phyloP scores from a whole-genome alignment of 2,113 vertebrate species.

The Paradoxurus hermaphroditus region DNA sequence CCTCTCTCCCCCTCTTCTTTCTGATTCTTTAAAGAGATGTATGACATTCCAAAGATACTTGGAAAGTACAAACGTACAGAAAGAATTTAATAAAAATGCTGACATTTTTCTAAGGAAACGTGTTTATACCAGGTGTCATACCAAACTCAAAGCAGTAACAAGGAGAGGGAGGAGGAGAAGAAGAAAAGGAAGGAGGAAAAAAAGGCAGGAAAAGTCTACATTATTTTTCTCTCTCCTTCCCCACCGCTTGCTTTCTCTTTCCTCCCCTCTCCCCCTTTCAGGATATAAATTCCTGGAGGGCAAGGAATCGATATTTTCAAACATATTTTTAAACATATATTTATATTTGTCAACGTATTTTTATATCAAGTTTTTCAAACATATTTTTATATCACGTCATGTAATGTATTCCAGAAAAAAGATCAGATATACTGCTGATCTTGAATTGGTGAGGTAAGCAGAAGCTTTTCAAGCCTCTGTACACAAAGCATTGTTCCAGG shows the following conservation, averaged over 20 bases:
- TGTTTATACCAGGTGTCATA: neutral
- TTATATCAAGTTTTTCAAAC: no score
- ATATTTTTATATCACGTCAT: neutral
- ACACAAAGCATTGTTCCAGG: neutral
- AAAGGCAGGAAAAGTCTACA: neutral
- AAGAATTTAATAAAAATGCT: neutral
- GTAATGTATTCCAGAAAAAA: neutral
- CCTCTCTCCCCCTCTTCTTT: neutral
- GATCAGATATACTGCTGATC: neutral
- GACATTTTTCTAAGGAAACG: neutral
- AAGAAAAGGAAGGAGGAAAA: neutral
- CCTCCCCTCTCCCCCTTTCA: neutral
- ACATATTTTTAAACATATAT: no score
- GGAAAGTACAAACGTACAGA: neutral
- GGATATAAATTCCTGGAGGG: neutral
- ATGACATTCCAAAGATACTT: neutral
- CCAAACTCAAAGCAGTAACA: neutral
- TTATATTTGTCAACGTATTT: no score
- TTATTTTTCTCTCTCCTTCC: neutral
- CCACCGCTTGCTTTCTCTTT: neutral
- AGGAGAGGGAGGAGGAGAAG: neutral
- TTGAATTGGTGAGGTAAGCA: neutral
- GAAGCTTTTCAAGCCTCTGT: neutral
- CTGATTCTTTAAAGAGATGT: neutral
- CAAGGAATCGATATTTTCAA: neutral